Evolutionary conservation across 2,113 vertebrate species (phyloP), one percentile per base, ranked within the genome.

Genomic region (Trichomycterus rosablanca): DNA sequence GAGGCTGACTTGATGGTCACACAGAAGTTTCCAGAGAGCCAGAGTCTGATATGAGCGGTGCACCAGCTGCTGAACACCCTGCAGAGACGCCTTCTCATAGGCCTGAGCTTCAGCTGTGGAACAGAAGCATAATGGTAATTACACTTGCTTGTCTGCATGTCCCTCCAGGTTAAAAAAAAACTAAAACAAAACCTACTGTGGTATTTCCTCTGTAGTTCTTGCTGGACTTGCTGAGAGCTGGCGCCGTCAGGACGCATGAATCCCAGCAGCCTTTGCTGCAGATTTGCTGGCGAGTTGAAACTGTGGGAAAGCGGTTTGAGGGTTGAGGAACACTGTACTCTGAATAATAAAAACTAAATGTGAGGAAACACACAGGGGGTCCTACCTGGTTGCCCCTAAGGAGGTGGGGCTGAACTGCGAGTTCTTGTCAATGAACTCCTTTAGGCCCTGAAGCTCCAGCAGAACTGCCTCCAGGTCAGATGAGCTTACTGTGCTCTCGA

Each of bases 381-480:
- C 76, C 79, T 87, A 98, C 96, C 87, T 93, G 59, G 89, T 86
- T 60, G 89, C 89, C 48, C 91, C 89, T 34, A 97, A 81, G 12
- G 91, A 88, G 14, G 90, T 89, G 5, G 90, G 88, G 76, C 90
- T 84, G 83, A 97, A 96, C 53, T 97, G 93, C 23, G 95, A 94
- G 78, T 97, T 97, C 81, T 92, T 92, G 40, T 95, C 93, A 26
- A 99, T 84, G 76, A 99, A 98, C 49, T 97, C 94, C 65, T 89
- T 87, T 51, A 98, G 79, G 42, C 93, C 91, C 40, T 83, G 87
- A 3, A 99, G 87, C 68, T 97, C 87, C 52, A 90, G 78, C 1
- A 97, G 81, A 6, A 95, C 86, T 0, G 83, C 74, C 78, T 95
- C 92, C 67, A 99, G 78, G 9, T 91, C 78, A 3, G 78, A 83